phyloP scores from a whole-genome alignment of 2,888 invertebrate species.

The Apoda limacodes region DNA sequence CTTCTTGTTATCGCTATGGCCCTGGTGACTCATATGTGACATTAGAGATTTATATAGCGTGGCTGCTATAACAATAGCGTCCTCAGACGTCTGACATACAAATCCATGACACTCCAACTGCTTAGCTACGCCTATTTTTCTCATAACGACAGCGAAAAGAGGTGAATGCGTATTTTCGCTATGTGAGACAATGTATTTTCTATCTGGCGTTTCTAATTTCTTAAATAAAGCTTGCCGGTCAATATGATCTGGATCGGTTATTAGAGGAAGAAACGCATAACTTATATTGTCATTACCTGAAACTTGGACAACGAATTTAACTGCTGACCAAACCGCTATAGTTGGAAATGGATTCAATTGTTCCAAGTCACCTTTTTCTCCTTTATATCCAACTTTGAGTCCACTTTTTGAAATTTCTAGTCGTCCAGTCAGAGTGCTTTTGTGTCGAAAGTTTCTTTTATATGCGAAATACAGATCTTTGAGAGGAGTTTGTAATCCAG shows the following conservation, averaged over 20 bases:
- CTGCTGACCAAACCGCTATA: constrained; percentile 94
- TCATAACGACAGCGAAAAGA: constrained; percentile 91
- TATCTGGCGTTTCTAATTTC: constrained; percentile 62
- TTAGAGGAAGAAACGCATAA: constrained; percentile 87
- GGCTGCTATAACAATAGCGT: constrained; percentile 92
- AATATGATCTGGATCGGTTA: constrained; percentile 83
- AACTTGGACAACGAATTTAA: constrained; percentile 82
- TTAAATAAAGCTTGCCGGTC: constrained; percentile 78
- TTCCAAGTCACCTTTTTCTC: constrained; percentile 72
- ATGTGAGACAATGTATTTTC: constrained; percentile 67
- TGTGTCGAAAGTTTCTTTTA: constrained; percentile 63
- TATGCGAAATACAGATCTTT: constrained; percentile 78
- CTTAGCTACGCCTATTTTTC: constrained; percentile 80
- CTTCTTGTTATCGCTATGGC: constrained; percentile 64
- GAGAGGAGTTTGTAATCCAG: constrained; percentile 85
- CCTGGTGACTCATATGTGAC: constrained; percentile 78
- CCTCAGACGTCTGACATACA: constrained; percentile 89
- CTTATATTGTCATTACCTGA: constrained; percentile 67
- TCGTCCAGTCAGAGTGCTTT: constrained; percentile 66
- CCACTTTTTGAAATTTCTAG: constrained; percentile 78
- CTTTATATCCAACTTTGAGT: constrained; percentile 77
- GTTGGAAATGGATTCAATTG: constrained; percentile 87
- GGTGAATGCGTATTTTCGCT: constrained; percentile 81
- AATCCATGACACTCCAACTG: constrained; percentile 92
- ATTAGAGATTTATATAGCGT: constrained; percentile 90